phyloP scores from a whole-genome alignment of 2,113 vertebrate genomes.

The Lipotes vexillifer region DNA sequence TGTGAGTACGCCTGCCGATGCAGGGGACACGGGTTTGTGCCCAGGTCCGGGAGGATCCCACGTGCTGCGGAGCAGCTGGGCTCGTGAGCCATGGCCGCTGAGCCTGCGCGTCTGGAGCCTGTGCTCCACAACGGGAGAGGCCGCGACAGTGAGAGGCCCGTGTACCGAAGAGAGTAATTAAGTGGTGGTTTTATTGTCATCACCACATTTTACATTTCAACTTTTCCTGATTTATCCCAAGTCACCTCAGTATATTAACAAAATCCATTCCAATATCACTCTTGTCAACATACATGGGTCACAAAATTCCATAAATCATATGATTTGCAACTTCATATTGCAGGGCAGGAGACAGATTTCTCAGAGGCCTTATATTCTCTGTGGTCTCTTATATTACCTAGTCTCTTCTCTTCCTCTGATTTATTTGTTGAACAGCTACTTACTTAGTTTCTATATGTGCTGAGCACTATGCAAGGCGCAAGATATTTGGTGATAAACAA shows the following conservation, averaged over 20 bases:
- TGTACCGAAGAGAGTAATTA: not conserved
- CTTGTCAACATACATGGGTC: not conserved
- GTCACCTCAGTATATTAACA: not conserved
- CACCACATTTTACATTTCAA: not conserved
- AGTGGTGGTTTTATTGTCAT: not conserved
- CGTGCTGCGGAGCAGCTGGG: too few relatives aligned
- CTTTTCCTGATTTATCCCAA: not conserved
- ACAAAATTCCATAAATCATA: not conserved
- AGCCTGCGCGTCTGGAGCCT: too few relatives aligned
- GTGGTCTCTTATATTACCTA: not conserved
- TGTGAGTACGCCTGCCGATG: too few relatives aligned
- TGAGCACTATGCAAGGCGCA: not conserved
- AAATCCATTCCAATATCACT: not conserved
- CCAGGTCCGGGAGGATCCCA: too few relatives aligned
- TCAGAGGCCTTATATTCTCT: not conserved
- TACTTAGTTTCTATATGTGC: not conserved
- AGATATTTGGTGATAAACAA: not conserved
- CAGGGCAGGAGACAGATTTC: not conserved
- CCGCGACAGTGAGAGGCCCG: too few relatives aligned
- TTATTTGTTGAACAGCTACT: not conserved
- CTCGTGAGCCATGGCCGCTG: too few relatives aligned
- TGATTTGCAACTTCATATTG: not conserved
- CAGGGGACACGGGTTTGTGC: too few relatives aligned
- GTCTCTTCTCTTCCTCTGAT: not conserved
- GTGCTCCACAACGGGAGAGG: too few relatives aligned